These are phyloP conservation scores for Maniola jurtina DNA, from an alignment of 1,140 invertebrate genomes.

Conservation along the genomic window DNA sequence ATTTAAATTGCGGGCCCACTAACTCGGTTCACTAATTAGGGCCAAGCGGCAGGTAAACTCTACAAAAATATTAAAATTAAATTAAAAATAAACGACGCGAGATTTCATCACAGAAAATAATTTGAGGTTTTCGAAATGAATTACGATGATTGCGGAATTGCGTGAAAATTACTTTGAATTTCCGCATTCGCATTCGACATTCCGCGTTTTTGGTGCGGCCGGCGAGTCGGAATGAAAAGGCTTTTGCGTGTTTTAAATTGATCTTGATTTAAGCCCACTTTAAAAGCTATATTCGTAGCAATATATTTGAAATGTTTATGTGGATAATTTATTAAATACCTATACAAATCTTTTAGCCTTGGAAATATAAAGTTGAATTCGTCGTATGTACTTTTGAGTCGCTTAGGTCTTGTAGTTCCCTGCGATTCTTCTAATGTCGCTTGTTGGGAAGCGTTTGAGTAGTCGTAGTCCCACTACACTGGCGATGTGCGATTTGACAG, in stretches of 20 bases:
- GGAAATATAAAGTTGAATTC: neutral
- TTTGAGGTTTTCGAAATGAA: conserved; percentile 11
- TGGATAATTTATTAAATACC: neutral
- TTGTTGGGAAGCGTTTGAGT: too few species aligned
- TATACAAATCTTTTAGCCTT: neutral
- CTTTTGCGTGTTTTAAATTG: conserved; percentile 17
- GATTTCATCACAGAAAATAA: conserved; percentile 12
- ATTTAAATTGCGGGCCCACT: conserved; percentile 30
- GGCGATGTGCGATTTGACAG: too few species aligned
- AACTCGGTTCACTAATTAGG: conserved; percentile 36
- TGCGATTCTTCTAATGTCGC: too few species aligned
- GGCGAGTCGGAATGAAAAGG: conserved; percentile 5
- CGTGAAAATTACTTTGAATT: conserved; percentile 17
- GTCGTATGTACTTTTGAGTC: too few species aligned
- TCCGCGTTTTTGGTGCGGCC: conserved; percentile 6
- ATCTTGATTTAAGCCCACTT: conserved; percentile 12
- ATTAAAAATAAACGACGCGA: conserved; percentile 16
- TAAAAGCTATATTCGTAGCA: neutral
- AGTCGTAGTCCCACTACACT: too few species aligned
- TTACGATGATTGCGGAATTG: conserved; percentile 16
- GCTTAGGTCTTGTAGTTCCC: too few species aligned
- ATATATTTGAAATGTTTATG: neutral
- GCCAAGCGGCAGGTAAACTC: conserved; percentile 12
- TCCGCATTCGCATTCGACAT: conserved; percentile 18
- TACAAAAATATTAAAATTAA: conserved; percentile 26